These are phyloP conservation scores for Thunnus maccoyii DNA, from an alignment of 2,113 vertebrate species.

Conservation along the genomic window DNA sequence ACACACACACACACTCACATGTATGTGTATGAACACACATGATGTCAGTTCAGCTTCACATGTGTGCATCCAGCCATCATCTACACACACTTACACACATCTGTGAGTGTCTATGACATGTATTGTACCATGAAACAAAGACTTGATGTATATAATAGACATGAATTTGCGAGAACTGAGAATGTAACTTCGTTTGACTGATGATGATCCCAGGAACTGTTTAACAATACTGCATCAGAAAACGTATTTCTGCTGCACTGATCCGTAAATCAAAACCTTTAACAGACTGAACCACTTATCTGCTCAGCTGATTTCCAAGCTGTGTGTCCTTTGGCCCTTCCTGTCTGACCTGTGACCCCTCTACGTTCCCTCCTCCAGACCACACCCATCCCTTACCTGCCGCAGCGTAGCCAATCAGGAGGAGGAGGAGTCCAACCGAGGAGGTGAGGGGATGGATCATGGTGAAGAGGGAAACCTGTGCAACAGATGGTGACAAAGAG, in stretches of 20 bases:
- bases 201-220: background rate
- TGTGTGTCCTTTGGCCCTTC: background rate
- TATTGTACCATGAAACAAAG: background rate
- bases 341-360: slow-evolving; percentile 37
- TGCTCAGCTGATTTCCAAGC: background rate
- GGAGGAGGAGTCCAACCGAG: slow-evolving; percentile 67
- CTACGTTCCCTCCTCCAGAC: background rate
- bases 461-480: slow-evolving; percentile 37
- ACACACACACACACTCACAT: slow-evolving; percentile 32
- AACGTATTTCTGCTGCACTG: background rate
- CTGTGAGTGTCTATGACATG: background rate
- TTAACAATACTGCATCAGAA: too few relatives aligned
- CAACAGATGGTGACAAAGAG: slow-evolving; percentile 28
- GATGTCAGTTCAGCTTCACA: slow-evolving; percentile 25
- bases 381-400: slow-evolving; percentile 77
- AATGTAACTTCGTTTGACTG: too few relatives aligned
- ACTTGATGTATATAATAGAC: background rate
- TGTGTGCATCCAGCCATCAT: slow-evolving; percentile 14
- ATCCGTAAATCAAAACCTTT: slow-evolving; percentile 2
- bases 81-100: slow-evolving; percentile 18
- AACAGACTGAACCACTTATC: background rate
- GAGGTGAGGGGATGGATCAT: slow-evolving; percentile 64
- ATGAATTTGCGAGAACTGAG: background rate
- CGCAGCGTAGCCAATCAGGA: slow-evolving; percentile 75
- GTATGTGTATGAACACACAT: background rate